phyloP scores from a whole-genome alignment of 2,888 invertebrate genomes.

The Nomada ruficornis region DNA sequence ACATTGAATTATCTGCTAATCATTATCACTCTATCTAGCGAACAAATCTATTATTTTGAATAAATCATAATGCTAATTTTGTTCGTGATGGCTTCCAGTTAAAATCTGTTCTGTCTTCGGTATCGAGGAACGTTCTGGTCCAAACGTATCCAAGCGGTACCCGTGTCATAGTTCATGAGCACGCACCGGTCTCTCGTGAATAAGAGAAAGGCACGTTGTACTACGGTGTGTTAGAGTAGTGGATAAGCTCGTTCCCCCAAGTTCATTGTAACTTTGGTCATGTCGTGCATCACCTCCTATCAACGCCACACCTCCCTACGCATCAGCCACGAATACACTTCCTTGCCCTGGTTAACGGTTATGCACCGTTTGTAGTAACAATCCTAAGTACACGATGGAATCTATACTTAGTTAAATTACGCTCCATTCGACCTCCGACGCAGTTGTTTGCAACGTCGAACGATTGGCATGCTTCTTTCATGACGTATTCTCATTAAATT shows the following conservation, averaged over 20 bases:
- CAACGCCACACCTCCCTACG: slow-evolving; percentile 51
- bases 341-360: slow-evolving; percentile 46
- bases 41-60: background rate
- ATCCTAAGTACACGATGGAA: slow-evolving; percentile 27
- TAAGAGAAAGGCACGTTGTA: slow-evolving; percentile 33
- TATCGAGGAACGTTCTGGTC: background rate
- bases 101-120: background rate
- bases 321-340: slow-evolving; percentile 36
- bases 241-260: slow-evolving; percentile 63
- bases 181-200: slow-evolving; percentile 18
- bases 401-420: slow-evolving; percentile 17
- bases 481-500: slow-evolving; percentile 1
- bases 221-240: slow-evolving; percentile 38
- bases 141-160: slow-evolving; percentile 32
- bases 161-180: slow-evolving; percentile 49
- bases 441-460: background rate
- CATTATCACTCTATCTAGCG: too few species aligned
- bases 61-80: background rate
- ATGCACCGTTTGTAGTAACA: slow-evolving; percentile 37
- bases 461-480: background rate
- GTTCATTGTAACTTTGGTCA: slow-evolving; percentile 76
- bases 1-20: background rate
- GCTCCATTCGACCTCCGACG: background rate
- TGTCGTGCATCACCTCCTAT: slow-evolving; percentile 62
- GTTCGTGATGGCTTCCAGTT: background rate